These are phyloP conservation scores for Nothobranchius furzeri DNA, from an alignment of 2,113 vertebrate species.

Conservation along the genomic window DNA sequence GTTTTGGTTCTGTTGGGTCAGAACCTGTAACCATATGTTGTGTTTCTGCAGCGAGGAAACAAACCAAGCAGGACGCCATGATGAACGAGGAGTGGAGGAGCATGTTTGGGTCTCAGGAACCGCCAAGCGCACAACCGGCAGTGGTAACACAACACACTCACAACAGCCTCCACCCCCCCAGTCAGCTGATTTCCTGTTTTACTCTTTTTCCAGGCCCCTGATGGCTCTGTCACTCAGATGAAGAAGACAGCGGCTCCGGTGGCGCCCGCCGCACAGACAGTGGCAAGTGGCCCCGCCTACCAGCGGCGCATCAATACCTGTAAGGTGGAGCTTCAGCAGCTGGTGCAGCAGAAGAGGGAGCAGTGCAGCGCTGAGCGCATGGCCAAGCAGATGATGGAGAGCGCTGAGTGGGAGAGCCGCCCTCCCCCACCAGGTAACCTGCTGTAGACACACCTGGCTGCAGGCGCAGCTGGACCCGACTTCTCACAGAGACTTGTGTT, in stretches of 20 bases:
- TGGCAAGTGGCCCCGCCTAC: slow-evolving; percentile 81
- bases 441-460: rapidly evolving
- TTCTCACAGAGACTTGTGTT: neutral
- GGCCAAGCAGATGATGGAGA: slow-evolving; percentile 97
- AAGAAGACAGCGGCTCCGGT: slow-evolving; percentile 70
- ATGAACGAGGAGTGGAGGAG: slow-evolving; percentile 99
- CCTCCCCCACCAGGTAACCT: slow-evolving; percentile 90
- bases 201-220: slow-evolving; percentile 74
- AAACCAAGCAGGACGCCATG: slow-evolving; percentile 93
- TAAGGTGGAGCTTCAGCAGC: slow-evolving; percentile 92
- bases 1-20: too few relatives aligned
- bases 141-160: slow-evolving; percentile 51
- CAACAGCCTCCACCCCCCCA: too few relatives aligned
- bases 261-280: slow-evolving; percentile 73
- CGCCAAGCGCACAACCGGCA: slow-evolving; percentile 73
- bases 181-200: too few relatives aligned
- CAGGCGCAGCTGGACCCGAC: too few relatives aligned
- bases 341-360: slow-evolving; percentile 95
- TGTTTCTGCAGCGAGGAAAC: slow-evolving; percentile 85
- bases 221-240: slow-evolving; percentile 76
- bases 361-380: slow-evolving; percentile 93
- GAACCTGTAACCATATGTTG: neutral
- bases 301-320: slow-evolving; percentile 93
- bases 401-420: slow-evolving; percentile 95
- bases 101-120: slow-evolving; percentile 98